A percentile compares a stretch with the other conserved stretches of the same genome.
phyloP scores from a whole-genome alignment of 2,113 vertebrate species.

The Istiophorus platypterus region DNA sequence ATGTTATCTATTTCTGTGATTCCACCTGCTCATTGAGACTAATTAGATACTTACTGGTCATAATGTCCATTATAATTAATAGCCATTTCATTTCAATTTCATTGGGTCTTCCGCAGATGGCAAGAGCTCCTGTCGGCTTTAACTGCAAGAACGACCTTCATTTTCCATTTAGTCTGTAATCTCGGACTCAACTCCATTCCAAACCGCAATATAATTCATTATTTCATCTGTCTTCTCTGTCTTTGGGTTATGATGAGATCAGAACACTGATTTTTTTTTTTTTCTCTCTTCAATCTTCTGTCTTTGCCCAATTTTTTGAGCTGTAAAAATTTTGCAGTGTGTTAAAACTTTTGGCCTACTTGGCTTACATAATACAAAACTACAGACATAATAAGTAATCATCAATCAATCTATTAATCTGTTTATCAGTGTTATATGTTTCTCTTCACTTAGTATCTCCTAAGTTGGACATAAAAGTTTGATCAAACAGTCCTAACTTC shows the following conservation, averaged over 20 bases:
- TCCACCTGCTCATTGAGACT: slow-evolving; percentile 53
- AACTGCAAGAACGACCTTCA: slow-evolving; percentile 71
- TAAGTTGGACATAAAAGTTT: too few relatives aligned
- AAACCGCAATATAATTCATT: slow-evolving; percentile 40
- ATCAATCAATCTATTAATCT: neutral
- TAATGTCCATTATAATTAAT: slow-evolving; percentile 71
- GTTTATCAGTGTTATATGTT: too few relatives aligned
- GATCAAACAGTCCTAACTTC: too few relatives aligned
- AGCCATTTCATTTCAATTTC: slow-evolving; percentile 73
- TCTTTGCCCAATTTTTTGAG: neutral
- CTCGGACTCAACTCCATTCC: slow-evolving; percentile 41
- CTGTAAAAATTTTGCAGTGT: neutral
- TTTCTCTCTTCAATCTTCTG: neutral
- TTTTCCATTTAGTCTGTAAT: slow-evolving; percentile 66
- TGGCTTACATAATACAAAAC: neutral
- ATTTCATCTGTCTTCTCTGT: slow-evolving; percentile 30
- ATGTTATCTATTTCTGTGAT: slow-evolving; percentile 56
- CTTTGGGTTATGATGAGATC: slow-evolving; percentile 61
- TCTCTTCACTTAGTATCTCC: neutral
- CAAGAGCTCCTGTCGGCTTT: slow-evolving; percentile 42
- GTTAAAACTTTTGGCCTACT: neutral
- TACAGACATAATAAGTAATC: neutral
- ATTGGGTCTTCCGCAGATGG: slow-evolving; percentile 54
- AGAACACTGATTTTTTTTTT: neutral
- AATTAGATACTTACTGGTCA: slow-evolving; percentile 74